Base-by-base conservation (phyloP, 2,888 invertebrate species). In the Hydropsyche betteni region DNA sequence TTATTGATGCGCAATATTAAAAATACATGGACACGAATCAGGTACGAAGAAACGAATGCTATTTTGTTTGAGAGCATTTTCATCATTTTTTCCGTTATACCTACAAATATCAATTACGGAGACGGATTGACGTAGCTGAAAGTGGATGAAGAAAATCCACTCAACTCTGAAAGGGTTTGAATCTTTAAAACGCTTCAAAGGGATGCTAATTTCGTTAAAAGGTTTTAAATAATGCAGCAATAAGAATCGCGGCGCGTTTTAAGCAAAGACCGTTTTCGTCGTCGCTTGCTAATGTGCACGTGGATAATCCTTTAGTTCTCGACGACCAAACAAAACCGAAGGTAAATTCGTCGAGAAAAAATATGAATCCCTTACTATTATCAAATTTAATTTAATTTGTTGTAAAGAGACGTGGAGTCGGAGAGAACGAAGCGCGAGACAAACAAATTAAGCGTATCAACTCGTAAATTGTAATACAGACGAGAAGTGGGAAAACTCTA, bases 391-490 rank as follows among this genome's bases (percentile, higher is more conserved):
- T 44, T 44, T 44, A 44, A 44, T 44, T 10, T 4, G 44, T 0
- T 44, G 44, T 10, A 44, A 44, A 44, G 44, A 44, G 44, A 44
- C 44, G 44, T 44, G 64, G 33, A 64, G n/a, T 12, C 64, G 12
- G 34, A 55, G 34, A 64, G 34, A 34, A 36, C 64, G 34, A 64
- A 14, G 55, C 33, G 64, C 44, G 33, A 58, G 72, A 72, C 72
- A 72, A 72, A 72, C 58, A 72, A 53, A 72, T 72, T 72, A 72
- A 72, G 72, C 55, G 61, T 58, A 61, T 72, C 36, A 64, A 33
- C 58, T 58, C 55, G 72, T 72, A 72, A 72, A 72, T 72, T 72
- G 72, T 53, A 72, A 72, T 58, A 72, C 61, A 58, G 72, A 58
- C 72, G 52, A 51, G 69, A 69, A 51, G 69, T 34, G 53, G 72